These are phyloP conservation scores for Eueides isabella DNA, from an alignment of 1,140 invertebrate species.

Conservation along the genomic window DNA sequence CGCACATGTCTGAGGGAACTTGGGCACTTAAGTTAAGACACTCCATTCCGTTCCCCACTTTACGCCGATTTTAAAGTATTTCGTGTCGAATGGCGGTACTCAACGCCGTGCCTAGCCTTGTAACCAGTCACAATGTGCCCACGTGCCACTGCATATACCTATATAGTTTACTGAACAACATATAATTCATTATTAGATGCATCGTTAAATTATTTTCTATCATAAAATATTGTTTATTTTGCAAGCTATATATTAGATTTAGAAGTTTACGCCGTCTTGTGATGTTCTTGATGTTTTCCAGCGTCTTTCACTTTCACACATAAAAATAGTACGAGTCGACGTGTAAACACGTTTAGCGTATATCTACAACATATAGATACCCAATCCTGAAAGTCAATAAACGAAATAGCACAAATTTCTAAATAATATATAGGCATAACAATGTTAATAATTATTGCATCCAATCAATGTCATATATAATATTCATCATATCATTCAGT, in stretches of 20 bases:
- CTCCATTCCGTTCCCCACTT: no score
- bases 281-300: slow-evolving; percentile 30
- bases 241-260: slow-evolving; percentile 29
- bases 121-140: no score
- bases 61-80: no score
- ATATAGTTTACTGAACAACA: background rate
- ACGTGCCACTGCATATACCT: no score
- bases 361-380: slow-evolving; percentile 1
- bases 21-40: no score
- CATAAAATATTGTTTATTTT: slow-evolving; percentile 26
- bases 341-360: slow-evolving; percentile 10
- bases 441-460: no score
- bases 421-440: background rate
- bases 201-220: slow-evolving; percentile 20
- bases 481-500: no score
- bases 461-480: no score
- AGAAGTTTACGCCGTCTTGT: slow-evolving; percentile 24
- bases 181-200: background rate
- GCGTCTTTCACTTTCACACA: slow-evolving; percentile 31
- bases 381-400: background rate
- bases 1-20: no score
- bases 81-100: no score
- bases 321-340: slow-evolving; percentile 30
- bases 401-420: background rate
- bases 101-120: no score